A percentile compares a stretch with the other conserved stretches of the same genome.
Evolutionary conservation across 2,113 vertebrate genomes (phyloP).

Genomic region (Hypocryptadius cinnamomeus): DNA sequence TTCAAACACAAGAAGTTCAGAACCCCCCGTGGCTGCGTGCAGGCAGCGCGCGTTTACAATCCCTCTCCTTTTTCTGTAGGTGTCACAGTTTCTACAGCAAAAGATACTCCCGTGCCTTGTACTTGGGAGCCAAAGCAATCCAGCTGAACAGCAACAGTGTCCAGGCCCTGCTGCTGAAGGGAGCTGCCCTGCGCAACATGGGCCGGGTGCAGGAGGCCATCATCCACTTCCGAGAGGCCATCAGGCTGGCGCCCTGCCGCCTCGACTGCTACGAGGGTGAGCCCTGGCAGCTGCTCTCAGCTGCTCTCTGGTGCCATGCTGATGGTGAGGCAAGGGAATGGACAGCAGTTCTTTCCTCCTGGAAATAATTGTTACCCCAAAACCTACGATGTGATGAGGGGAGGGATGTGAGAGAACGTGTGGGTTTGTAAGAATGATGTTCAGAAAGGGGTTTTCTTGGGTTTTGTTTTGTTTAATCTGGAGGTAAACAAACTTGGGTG

Average conservation of each 20-base stretch:
- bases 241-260: slow-evolving; percentile 88
- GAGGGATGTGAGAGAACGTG: accelerated
- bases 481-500: not conserved
- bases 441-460: not conserved
- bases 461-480: not conserved
- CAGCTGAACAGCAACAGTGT: slow-evolving; percentile 98
- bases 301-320: accelerated
- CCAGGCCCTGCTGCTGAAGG: slow-evolving; percentile 92
- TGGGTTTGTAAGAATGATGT: not conserved
- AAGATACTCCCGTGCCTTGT: slow-evolving; percentile 92
- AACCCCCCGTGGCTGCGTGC: accelerated
- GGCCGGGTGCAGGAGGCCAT: slow-evolving; percentile 96
- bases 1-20: not conserved
- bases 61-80: slow-evolving; percentile 54
- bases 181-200: slow-evolving; percentile 93
- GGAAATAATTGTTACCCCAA: accelerated
- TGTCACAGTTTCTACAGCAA: slow-evolving; percentile 99
- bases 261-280: slow-evolving; percentile 96
- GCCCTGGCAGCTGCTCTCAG: not conserved
- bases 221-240: slow-evolving; percentile 96
- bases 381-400: accelerated
- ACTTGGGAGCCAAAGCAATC: slow-evolving; percentile 96
- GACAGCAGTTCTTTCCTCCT: not conserved
- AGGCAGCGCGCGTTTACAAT: accelerated
- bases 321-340: not conserved